Conservation (phyloP, 2,797 vertebrate genomes). For the Parauchenoglanis ngamensis region DNA sequence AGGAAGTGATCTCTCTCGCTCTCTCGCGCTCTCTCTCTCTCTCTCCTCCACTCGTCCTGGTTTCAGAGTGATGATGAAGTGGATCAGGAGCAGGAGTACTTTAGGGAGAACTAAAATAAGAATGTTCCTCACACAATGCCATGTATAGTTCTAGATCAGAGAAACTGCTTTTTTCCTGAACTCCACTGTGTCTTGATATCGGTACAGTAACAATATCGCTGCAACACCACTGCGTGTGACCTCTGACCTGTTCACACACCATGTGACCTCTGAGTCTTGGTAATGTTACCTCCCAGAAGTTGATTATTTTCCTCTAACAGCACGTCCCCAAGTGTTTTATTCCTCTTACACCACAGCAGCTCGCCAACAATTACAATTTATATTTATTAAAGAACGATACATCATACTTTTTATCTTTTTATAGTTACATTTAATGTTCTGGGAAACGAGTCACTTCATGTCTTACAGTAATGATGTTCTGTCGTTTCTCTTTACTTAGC, state of each 20-base stretch:
- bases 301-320: neutral
- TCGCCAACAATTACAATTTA: neutral
- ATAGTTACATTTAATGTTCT: neutral
- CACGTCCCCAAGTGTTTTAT: neutral
- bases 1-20: neutral
- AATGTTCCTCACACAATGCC: constrained; percentile 50
- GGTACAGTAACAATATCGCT: constrained; percentile 56
- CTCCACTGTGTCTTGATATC: constrained; percentile 61
- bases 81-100: constrained; percentile 51
- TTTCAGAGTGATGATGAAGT: constrained; percentile 52
- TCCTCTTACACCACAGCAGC: neutral
- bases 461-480: too few species aligned
- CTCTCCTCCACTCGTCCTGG: constrained; percentile 4
- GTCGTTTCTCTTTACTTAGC: too few species aligned
- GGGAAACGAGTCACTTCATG: too few species aligned
- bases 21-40: neutral
- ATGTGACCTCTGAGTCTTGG: neutral
- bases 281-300: neutral
- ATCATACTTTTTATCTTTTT: neutral
- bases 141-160: constrained; percentile 69
- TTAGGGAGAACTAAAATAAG: constrained; percentile 61
- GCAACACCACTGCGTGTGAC: neutral
- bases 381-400: neutral
- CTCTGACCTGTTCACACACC: constrained; percentile 18
- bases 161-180: constrained; percentile 71